These are phyloP conservation scores for Sciaenops ocellatus DNA, from an alignment of 2,797 vertebrate species.

Conservation along the genomic window DNA sequence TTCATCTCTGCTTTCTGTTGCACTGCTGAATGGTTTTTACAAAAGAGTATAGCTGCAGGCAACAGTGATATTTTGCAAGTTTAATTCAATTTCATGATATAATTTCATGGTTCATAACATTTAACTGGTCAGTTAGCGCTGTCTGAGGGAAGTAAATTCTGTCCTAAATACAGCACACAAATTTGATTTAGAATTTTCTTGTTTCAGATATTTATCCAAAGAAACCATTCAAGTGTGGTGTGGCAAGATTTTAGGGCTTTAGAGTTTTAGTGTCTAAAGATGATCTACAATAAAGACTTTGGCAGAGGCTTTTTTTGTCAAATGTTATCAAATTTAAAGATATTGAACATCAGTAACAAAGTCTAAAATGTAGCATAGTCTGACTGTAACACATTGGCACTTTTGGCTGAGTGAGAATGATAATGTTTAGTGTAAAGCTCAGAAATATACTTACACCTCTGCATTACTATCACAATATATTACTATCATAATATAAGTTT, in stretches of 20 bases:
- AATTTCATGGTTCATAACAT: slow-evolving; percentile 68
- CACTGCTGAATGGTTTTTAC: not conserved
- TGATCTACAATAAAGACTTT: not conserved
- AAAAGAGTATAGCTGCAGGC: slow-evolving; percentile 34
- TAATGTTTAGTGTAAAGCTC: not conserved
- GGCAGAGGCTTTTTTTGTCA: not conserved
- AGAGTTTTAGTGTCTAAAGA: slow-evolving; percentile 3
- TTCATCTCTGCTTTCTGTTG: slow-evolving; percentile 11
- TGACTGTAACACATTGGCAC: not conserved
- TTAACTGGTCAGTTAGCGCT: slow-evolving; percentile 57
- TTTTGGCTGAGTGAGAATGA: not conserved
- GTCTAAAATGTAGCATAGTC: not conserved
- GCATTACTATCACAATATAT: not conserved
- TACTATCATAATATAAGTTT: not conserved
- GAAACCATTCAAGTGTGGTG: slow-evolving; percentile 7
- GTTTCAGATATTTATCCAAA: slow-evolving; percentile 51
- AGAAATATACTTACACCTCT: not conserved
- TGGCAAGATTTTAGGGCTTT: not conserved
- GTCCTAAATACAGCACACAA: slow-evolving; percentile 48
- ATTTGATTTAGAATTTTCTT: slow-evolving; percentile 49
- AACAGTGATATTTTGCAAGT: slow-evolving; percentile 45
- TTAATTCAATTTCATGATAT: slow-evolving; percentile 66
- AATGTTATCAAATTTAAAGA: no score
- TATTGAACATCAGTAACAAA: not conserved
- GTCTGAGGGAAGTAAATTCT: slow-evolving; percentile 56